Conservation (phyloP, 2,888 invertebrate species). For the Clivina fossor region DNA sequence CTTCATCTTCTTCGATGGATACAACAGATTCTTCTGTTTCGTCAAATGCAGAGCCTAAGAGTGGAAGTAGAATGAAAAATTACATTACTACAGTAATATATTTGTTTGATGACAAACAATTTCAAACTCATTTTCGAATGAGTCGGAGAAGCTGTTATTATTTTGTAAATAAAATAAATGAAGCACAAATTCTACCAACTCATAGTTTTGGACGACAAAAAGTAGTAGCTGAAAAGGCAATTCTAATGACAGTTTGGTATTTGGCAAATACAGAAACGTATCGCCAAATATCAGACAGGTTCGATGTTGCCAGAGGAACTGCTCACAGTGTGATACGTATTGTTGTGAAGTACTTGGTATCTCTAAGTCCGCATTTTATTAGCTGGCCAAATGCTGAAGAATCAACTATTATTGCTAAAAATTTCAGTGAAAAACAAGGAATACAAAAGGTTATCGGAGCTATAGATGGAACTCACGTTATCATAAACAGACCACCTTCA, state of each 20-base stretch:
- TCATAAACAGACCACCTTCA: slow-evolving; percentile 36
- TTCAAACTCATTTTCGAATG: too few relatives aligned
- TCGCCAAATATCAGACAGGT: slow-evolving; percentile 33
- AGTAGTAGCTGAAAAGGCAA: slow-evolving; percentile 23
- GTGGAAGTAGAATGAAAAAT: too few relatives aligned
- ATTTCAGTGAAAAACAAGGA: slow-evolving; percentile 20
- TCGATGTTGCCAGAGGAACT: slow-evolving; percentile 35
- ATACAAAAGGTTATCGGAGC: slow-evolving; percentile 38
- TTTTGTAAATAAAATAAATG: slow-evolving; percentile 30
- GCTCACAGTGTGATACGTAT: slow-evolving; percentile 25
- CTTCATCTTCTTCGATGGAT: too few relatives aligned
- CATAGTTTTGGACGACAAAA: slow-evolving; percentile 30
- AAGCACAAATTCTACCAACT: slow-evolving; percentile 24
- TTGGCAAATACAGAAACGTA: slow-evolving; percentile 36
- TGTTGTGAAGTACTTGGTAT: slow-evolving; percentile 12
- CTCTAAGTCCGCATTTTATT: neutral
- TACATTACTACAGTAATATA: too few relatives aligned
- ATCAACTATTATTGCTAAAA: slow-evolving; percentile 1
- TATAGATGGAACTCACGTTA: slow-evolving; percentile 40
- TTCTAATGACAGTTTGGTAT: slow-evolving; percentile 36
- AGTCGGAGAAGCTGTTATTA: too few relatives aligned
- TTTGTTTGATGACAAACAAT: too few relatives aligned
- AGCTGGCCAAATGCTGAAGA: neutral
- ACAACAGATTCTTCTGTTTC: too few relatives aligned
- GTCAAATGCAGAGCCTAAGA: too few relatives aligned